These are phyloP conservation scores for Isotomurus palustris DNA, from an alignment of 2,888 invertebrate species.

Conservation along the genomic window DNA sequence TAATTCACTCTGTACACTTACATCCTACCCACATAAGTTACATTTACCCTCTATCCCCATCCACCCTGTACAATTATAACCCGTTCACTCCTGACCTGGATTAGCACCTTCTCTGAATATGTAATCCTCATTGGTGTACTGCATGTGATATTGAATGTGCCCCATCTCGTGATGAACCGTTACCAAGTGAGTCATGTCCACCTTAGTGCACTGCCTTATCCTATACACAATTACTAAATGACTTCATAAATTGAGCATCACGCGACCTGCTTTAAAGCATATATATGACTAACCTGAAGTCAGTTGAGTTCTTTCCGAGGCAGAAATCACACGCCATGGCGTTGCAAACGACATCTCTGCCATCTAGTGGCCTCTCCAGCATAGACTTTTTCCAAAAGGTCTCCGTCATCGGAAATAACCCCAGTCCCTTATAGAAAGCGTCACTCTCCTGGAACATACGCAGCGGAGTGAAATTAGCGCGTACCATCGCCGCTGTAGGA, in stretches of 20 bases:
- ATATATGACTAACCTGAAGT: slow-evolving; percentile 8
- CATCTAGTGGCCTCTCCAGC: slow-evolving; percentile 68
- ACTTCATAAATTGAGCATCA: not conserved
- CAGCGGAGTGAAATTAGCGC: slow-evolving; percentile 29
- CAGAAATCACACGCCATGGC: slow-evolving; percentile 52
- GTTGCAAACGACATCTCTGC: slow-evolving; percentile 57
- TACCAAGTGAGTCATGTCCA: slow-evolving; percentile 67
- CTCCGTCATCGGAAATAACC: slow-evolving; percentile 70
- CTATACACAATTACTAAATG: slow-evolving; percentile 52
- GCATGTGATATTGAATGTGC: slow-evolving; percentile 68
- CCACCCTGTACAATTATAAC: too few species aligned
- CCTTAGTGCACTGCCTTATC: slow-evolving; percentile 75
- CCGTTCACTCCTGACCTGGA: too few species aligned
- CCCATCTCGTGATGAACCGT: slow-evolving; percentile 87
- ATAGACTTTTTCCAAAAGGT: slow-evolving; percentile 82
- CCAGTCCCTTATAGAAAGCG: slow-evolving; percentile 75
- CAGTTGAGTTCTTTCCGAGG: slow-evolving; percentile 50
- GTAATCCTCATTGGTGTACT: slow-evolving; percentile 67
- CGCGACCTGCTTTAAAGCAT: not conserved
- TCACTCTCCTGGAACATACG: slow-evolving; percentile 75
- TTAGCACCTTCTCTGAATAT: slow-evolving; percentile 72
- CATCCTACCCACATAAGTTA: not conserved
- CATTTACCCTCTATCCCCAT: too few species aligned
- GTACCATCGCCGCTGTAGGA: slow-evolving; percentile 63
- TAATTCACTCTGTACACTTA: too few species aligned